phyloP scores from a whole-genome alignment of 2,888 invertebrate species.

The Acholoe squamosa region DNA sequence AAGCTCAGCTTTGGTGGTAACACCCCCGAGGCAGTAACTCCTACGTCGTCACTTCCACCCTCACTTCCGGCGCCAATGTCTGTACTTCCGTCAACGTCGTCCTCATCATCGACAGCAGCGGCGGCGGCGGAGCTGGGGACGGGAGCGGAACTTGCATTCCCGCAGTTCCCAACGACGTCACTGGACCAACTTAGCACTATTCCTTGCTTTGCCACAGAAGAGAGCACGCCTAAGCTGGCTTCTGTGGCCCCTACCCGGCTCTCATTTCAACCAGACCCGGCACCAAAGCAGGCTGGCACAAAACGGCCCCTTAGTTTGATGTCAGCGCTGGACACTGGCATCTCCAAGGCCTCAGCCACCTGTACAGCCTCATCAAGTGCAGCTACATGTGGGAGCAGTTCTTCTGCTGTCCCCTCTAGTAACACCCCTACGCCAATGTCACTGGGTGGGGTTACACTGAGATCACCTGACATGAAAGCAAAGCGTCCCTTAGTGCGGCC shows the following conservation, averaged over 20 bases:
- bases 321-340: slow-evolving; percentile 63
- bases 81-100: background rate
- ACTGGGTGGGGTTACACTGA: slow-evolving; percentile 71
- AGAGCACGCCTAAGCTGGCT: slow-evolving; percentile 52
- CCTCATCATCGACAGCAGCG: background rate
- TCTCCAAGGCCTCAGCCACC: background rate
- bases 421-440: background rate
- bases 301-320: slow-evolving; percentile 69
- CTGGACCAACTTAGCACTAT: slow-evolving; percentile 82
- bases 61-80: background rate
- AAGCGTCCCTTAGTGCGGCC: slow-evolving; percentile 79
- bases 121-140: background rate
- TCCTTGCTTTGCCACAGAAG: slow-evolving; percentile 79
- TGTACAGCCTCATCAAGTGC: background rate
- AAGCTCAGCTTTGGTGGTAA: slow-evolving; percentile 79
- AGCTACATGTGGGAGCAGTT: slow-evolving; percentile 62
- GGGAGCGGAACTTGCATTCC: slow-evolving; percentile 63
- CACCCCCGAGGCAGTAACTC: slow-evolving; percentile 66
- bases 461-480: slow-evolving; percentile 77
- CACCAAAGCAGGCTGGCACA: slow-evolving; percentile 63
- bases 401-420: slow-evolving; percentile 50
- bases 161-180: slow-evolving; percentile 80
- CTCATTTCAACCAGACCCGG: slow-evolving; percentile 36
- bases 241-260: slow-evolving; percentile 36
- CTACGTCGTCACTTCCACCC: slow-evolving; percentile 7